These are phyloP conservation scores for Tricholaema leucomelas DNA, from an alignment of 2,113 vertebrate species.

Conservation along the genomic window DNA sequence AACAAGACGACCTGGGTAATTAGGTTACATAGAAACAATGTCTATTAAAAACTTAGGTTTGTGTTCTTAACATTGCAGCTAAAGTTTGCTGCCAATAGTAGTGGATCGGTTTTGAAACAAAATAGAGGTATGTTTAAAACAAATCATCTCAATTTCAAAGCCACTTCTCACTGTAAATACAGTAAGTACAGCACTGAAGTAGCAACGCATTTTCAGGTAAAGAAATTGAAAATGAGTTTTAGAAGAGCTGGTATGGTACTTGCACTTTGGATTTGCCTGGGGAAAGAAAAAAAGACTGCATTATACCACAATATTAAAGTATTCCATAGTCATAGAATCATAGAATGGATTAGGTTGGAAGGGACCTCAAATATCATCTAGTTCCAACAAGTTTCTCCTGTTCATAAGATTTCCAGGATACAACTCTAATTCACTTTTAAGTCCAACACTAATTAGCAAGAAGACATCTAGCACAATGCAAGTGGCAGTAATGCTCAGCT, in stretches of 20 bases:
- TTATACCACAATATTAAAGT: neutral
- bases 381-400: neutral
- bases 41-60: neutral
- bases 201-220: neutral
- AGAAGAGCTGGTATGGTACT: neutral
- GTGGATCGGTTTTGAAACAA: neutral
- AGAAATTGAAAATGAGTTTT: neutral
- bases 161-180: neutral
- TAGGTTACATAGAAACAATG: neutral
- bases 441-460: neutral
- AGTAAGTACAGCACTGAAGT: neutral
- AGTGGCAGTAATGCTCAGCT: neutral
- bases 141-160: neutral
- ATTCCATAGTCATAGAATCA: neutral
- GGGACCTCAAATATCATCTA: no score
- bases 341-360: no score
- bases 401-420: neutral
- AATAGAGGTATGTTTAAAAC: neutral
- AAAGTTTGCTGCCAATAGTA: neutral
- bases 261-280: neutral
- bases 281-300: neutral
- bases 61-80: neutral
- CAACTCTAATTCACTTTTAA: neutral
- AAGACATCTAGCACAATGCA: neutral
- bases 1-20: slow-evolving; percentile 13